These are phyloP conservation scores for Mugil cephalus DNA, from an alignment of 2,113 vertebrate species.

Conservation along the genomic window DNA sequence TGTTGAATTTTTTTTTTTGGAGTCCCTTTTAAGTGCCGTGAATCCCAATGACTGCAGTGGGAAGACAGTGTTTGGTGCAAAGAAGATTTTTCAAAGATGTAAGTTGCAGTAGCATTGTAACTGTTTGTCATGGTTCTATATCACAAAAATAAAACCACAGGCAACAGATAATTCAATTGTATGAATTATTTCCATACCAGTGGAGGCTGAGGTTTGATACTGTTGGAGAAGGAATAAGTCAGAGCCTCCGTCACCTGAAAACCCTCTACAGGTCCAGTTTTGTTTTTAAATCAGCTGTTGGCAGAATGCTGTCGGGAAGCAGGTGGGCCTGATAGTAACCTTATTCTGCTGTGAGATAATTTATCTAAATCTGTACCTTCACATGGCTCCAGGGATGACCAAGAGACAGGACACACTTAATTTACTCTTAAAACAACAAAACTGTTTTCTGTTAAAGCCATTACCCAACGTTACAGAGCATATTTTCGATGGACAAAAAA, in stretches of 20 bases:
- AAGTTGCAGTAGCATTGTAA: not conserved
- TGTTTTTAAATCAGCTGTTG: slow-evolving; percentile 28
- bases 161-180: not conserved
- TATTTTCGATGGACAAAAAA: not conserved
- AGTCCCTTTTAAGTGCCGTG: not conserved
- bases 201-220: slow-evolving; percentile 2
- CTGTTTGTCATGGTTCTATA: not conserved
- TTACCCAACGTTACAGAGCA: not conserved
- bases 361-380: not conserved
- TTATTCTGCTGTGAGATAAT: slow-evolving; percentile 2
- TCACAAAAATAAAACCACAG: not conserved
- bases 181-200: not conserved
- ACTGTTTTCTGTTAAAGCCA: not conserved
- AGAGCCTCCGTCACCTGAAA: slow-evolving; percentile 16
- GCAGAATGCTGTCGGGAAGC: not conserved
- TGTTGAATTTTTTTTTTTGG: slow-evolving; percentile 16
- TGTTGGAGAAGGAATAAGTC: slow-evolving; percentile 8
- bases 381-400: not conserved
- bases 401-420: not conserved
- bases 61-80: not conserved
- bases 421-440: not conserved
- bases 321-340: not conserved
- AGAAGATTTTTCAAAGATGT: not conserved
- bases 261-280: slow-evolving; percentile 3
- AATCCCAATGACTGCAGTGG: slow-evolving; percentile 25